phyloP scores from a whole-genome alignment of 2,113 vertebrate species.

The Pedionomus torquatus region DNA sequence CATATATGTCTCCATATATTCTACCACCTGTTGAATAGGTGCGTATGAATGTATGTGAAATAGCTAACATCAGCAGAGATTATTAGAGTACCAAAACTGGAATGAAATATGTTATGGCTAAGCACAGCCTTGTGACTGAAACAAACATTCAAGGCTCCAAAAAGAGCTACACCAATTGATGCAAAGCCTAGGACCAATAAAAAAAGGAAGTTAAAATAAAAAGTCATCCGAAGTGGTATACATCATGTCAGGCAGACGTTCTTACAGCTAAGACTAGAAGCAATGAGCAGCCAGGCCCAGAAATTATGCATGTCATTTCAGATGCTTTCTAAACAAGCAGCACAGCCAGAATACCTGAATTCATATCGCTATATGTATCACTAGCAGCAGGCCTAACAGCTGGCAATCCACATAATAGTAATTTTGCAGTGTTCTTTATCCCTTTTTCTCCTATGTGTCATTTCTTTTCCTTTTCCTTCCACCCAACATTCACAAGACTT shows the following conservation, averaged over 20 bases:
- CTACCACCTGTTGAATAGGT: neutral
- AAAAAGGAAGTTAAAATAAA: neutral
- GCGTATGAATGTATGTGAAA: neutral
- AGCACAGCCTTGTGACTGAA: neutral
- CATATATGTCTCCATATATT: neutral
- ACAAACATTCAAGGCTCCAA: neutral
- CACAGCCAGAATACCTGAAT: neutral
- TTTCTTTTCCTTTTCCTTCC: neutral
- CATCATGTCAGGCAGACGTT: neutral
- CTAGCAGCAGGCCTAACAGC: neutral
- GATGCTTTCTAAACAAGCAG: neutral
- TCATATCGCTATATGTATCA: neutral
- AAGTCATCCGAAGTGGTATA: neutral
- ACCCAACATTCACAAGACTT: neutral
- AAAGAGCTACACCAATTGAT: neutral
- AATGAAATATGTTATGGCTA: neutral
- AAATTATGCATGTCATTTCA: neutral
- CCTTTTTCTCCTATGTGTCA: neutral
- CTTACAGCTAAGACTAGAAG: neutral
- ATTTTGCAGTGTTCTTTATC: neutral
- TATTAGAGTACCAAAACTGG: neutral
- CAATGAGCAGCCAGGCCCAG: neutral
- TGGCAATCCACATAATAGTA: neutral
- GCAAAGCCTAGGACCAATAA: neutral
- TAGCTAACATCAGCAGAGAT: neutral